Evolutionary conservation across 2,888 invertebrate genomes (phyloP).

Genomic region (Hypena proboscidalis): DNA sequence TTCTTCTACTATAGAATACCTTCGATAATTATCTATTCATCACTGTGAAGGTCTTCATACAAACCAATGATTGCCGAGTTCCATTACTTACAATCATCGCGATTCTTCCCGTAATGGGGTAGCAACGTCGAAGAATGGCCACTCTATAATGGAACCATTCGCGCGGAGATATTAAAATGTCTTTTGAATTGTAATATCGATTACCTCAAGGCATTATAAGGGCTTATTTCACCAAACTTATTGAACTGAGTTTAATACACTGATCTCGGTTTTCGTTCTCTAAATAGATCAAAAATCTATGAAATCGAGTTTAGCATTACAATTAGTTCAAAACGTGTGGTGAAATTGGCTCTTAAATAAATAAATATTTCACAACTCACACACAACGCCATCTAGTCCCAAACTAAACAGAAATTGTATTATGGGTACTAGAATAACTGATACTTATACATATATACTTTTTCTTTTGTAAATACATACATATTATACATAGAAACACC

Average conservation of each 20-base stretch:
- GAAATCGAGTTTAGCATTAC: too few relatives aligned
- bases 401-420: too few relatives aligned
- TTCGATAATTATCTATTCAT: not conserved
- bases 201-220: slow-evolving; percentile 46
- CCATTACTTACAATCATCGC: slow-evolving; percentile 63
- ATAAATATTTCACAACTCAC: too few relatives aligned
- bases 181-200: slow-evolving; percentile 64
- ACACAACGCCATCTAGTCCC: too few relatives aligned
- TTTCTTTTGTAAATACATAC: too few relatives aligned
- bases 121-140: slow-evolving; percentile 64
- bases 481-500: too few relatives aligned
- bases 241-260: slow-evolving; percentile 19
- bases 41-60: not conserved
- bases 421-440: too few relatives aligned
- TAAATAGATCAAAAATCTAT: too few relatives aligned
- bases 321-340: too few relatives aligned
- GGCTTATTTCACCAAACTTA: slow-evolving; percentile 41
- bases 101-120: slow-evolving; percentile 59
- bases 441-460: too few relatives aligned
- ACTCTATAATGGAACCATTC: slow-evolving; percentile 52
- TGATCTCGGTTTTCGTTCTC: slow-evolving; percentile 14
- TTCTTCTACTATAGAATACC: not conserved
- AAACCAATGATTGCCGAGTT: slow-evolving; percentile 34
- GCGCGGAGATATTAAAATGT: slow-evolving; percentile 67
- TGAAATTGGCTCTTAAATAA: too few relatives aligned